A percentile compares a stretch with the other conserved stretches of the same genome.
Conservation (phyloP, 2,888 invertebrate genomes). For the Conchocele bisecta region DNA sequence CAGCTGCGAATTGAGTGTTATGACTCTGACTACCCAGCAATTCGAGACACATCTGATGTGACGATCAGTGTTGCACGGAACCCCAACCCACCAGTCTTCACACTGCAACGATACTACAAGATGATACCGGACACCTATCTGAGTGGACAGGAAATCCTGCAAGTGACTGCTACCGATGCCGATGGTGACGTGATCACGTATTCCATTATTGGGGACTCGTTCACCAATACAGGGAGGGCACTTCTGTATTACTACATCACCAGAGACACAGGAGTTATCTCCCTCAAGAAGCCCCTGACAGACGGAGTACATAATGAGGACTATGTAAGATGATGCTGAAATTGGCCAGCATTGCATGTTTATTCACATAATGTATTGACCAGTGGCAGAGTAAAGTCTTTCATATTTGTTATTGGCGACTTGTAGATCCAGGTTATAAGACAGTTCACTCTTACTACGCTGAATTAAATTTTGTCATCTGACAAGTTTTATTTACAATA, state of each 20-base stretch:
- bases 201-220: slow-evolving; percentile 69
- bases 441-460: no score
- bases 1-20: slow-evolving; percentile 62
- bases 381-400: no score
- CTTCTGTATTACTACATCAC: slow-evolving; percentile 70
- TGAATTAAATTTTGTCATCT: no score
- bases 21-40: slow-evolving; percentile 68
- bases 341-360: no score
- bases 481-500: no score
- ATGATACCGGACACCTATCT: slow-evolving; percentile 67
- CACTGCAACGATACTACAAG: slow-evolving; percentile 59
- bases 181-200: slow-evolving; percentile 71
- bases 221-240: slow-evolving; percentile 46
- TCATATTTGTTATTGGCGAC: no score
- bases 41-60: slow-evolving; percentile 52
- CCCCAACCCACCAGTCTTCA: slow-evolving; percentile 67
- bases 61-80: slow-evolving; percentile 68
- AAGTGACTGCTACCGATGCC: slow-evolving; percentile 64
- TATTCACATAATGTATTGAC: no score
- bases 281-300: slow-evolving; percentile 72
- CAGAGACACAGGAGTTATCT: slow-evolving; percentile 67
- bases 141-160: slow-evolving; percentile 69
- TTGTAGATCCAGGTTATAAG: no score
- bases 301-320: slow-evolving; percentile 59
- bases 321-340: slow-evolving; percentile 63